Base-by-base conservation (phyloP, 2,113 vertebrate genomes). In the Myanophis thanlyinensis region DNA sequence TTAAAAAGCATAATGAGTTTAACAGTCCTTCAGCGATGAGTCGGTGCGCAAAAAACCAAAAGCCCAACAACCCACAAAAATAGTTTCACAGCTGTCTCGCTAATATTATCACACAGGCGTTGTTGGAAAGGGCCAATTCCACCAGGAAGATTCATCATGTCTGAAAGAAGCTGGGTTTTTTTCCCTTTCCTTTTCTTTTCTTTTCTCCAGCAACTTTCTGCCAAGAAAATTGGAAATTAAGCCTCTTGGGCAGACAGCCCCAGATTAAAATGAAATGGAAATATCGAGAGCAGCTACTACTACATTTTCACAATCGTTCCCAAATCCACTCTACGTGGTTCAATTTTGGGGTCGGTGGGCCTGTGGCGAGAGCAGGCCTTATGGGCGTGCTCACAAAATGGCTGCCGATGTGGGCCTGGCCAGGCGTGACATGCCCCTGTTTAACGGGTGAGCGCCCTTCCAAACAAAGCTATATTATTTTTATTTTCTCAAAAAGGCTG, bases 41-140 rank as follows among this genome's bases (percentile, higher is more conserved):
- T 49, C n/a, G 80, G 91, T 35, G 8, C 3, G 25, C 48, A 40
- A 52, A 53, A 44, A 88, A 46, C 5, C 5, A 54, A 56, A 8
- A 25, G n/a, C n/a, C n/a, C n/a, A 25, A 20, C 3, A 51, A 25
- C 54, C 18, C 80, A 92, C 53, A 89, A 23, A 89, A 84, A 92
- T 46, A 92, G 48, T 89, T 84, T 80, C 87, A 84, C 91, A 89
- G 91, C 91, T 89, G 91, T 84, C 87, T 92, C 87, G 10, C 87
- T 84, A 47, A 84, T 89, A 80, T 53, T 47, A 84, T 25, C 25
- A 15, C 25, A 15, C 15, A 54, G 18, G 22, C 87, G 51, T 7
- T 25, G 51, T 7, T 25, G 47, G 18, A 92, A 5, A 5, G 4
- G 56, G 91, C 91, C n/a, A 88, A n/a, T 46, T 92, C 48, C 48